Base-by-base conservation (phyloP, 2,113 vertebrate species). In the Myrmecophaga tridactyla region DNA sequence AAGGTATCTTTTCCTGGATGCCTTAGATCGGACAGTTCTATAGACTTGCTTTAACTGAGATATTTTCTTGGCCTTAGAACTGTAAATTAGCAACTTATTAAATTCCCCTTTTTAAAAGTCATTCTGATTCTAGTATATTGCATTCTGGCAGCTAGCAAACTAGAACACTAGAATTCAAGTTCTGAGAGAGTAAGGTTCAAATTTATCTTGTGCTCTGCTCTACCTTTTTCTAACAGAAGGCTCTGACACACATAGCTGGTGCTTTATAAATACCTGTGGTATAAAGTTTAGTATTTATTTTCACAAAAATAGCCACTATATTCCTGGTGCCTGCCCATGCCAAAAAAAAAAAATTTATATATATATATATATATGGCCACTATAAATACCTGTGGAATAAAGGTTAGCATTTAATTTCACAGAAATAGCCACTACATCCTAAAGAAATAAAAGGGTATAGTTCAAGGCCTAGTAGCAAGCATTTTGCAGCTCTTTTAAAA, bases 81-180 rank as follows among this genome's bases (percentile, higher is more conserved):
- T n/a, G n/a, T n/a, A n/a, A n/a, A n/a, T n/a, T n/a, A n/a, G n/a
- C n/a, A n/a, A n/a, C n/a, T n/a, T n/a, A n/a, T n/a, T n/a, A n/a
- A n/a, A n/a, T n/a, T n/a, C n/a, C n/a, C n/a, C n/a, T n/a, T n/a
- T n/a, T n/a, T n/a, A n/a, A n/a, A n/a, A n/a, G n/a, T n/a, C n/a
- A n/a, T n/a, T n/a, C n/a, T n/a, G n/a, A n/a, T n/a, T n/a, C n/a
- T n/a, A n/a, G n/a, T n/a, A n/a, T n/a, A n/a, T n/a, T n/a, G n/a
- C n/a, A n/a, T n/a, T n/a, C n/a, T n/a, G n/a, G n/a, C n/a, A n/a
- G n/a, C n/a, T n/a, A n/a, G n/a, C n/a, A n/a, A n/a, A n/a, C n/a
- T n/a, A n/a, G n/a, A n/a, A n/a, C n/a, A n/a, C n/a, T n/a, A 15
- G 29, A 89, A 86, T 67, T 73, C 83, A 89, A 86, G 78, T 89